These are phyloP conservation scores for Odocoileus hemionus DNA, from an alignment of 2,113 vertebrate species.

Conservation along the genomic window DNA sequence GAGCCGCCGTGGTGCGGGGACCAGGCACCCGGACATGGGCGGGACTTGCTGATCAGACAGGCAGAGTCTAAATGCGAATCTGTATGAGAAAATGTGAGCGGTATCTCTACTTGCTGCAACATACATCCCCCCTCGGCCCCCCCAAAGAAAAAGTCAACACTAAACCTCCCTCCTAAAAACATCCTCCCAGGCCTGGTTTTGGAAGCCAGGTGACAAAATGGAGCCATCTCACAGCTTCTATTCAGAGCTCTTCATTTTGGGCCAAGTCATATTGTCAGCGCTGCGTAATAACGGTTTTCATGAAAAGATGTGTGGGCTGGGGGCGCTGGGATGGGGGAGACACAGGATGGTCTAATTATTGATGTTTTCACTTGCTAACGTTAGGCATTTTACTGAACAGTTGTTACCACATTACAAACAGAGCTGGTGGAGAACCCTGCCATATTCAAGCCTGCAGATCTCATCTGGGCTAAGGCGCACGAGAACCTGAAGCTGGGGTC, in stretches of 20 bases:
- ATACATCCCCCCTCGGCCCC: fast-evolving
- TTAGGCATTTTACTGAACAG: background rate
- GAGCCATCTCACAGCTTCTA: background rate
- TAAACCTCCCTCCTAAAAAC: background rate
- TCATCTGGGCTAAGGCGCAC: background rate
- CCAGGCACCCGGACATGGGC: background rate
- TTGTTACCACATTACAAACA: background rate
- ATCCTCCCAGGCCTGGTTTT: background rate
- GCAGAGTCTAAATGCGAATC: background rate
- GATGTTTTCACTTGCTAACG: background rate
- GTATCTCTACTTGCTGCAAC: background rate
- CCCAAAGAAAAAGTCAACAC: background rate
- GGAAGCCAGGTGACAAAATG: background rate
- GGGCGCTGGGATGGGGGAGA: background rate
- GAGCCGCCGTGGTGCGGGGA: background rate
- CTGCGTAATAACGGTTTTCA: background rate
- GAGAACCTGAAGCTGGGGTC: fast-evolving
- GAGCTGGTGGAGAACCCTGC: background rate
- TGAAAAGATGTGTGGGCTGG: background rate
- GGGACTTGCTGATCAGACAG: background rate
- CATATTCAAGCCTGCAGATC: background rate
- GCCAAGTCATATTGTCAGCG: background rate
- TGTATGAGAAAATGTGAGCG: background rate
- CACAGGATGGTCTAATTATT: conserved; percentile 15
- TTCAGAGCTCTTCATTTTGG: background rate